Base-by-base conservation (phyloP, 2,113 vertebrate species). In the Sebastes fasciatus region DNA sequence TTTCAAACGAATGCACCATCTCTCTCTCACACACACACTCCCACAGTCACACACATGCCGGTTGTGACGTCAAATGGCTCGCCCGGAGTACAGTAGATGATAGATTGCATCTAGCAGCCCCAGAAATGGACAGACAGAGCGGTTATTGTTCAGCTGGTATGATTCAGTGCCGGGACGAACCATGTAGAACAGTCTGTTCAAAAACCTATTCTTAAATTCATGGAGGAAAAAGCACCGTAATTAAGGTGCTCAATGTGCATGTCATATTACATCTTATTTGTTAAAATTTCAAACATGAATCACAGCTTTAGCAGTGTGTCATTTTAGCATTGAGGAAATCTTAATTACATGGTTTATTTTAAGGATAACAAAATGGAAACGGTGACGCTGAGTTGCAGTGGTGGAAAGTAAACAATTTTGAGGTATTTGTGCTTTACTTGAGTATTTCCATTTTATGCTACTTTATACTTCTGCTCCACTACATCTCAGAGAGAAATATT, bases 71-170 rank as follows among this genome's bases (percentile, higher is more conserved):
- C 90, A 88, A 63, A 6, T 1, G 7, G 45, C 76, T 87, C 19
- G 68, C 78, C 80, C 78, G 62, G 60, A 90, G 89, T 88, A 87
- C 87, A 93, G 84, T 79, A 58, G 54, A 81, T 79, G 80, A 92
- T 72, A 79, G 87, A 87, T 82, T 43, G 63, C 45, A 73, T 69
- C 64, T 45, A 87, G 74, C 84, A 86, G 87, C 62, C 54, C 61
- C 73, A 82, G 77, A 87, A 86, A 80, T 5, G 9, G 80, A 79
- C 76, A 69, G 63, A 91, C 83, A 93, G 82, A 79, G 84, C 13
- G n/a, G 74, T 88, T 84, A 89, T 88, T 91, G 91, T 93, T 88
- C 42, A 77, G 86, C 49, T 10, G 51, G 78, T 79, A 6, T 11
- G 74, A 88, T 77, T 86, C 86, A 34, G 61, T 1, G 19, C 62